These are phyloP conservation scores for Zaprionus nigranus DNA, from an alignment of 1,140 invertebrate genomes.

Conservation along the genomic window DNA sequence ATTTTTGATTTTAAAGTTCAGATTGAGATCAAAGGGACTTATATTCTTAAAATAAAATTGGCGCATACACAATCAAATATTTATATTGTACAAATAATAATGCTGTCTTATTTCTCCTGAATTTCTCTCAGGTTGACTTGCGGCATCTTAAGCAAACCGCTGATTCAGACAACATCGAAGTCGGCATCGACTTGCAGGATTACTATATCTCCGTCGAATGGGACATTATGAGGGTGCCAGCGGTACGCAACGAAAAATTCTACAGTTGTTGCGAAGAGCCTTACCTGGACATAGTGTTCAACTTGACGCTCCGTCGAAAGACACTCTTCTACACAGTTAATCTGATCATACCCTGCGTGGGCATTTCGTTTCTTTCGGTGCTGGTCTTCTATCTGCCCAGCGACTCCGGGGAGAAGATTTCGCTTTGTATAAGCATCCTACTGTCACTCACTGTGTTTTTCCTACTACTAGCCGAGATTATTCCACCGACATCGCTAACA, in stretches of 20 bases:
- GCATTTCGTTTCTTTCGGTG: conserved; percentile 98
- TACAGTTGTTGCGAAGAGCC: conserved; percentile 96
- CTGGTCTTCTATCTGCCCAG: conserved; percentile 99
- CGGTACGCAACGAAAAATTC: conserved; percentile 94
- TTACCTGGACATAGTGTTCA: conserved; percentile 98
- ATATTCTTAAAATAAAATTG: too few relatives aligned
- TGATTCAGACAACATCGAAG: conserved; percentile 92
- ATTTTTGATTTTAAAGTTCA: too few relatives aligned
- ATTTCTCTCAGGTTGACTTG: conserved; percentile 90
- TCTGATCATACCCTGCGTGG: conserved; percentile 97
- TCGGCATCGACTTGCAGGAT: conserved; percentile 96
- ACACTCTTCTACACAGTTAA: conserved; percentile 99
- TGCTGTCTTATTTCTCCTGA: not conserved
- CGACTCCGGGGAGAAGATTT: conserved; percentile 98
- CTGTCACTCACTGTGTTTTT: conserved; percentile 99
- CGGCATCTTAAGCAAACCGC: conserved; percentile 92
- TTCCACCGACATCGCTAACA: conserved; percentile 99
- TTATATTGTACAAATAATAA: not conserved
- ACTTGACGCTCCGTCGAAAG: conserved; percentile 97
- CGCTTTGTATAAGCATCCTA: conserved; percentile 98
- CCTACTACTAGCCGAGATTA: conserved; percentile 98
- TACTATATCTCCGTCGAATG: conserved; percentile 99
- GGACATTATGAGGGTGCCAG: conserved; percentile 97
- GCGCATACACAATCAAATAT: not conserved
- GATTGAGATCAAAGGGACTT: too few relatives aligned